phyloP scores from a whole-genome alignment of 1,140 invertebrate genomes.

The Anoplophora glabripennis region DNA sequence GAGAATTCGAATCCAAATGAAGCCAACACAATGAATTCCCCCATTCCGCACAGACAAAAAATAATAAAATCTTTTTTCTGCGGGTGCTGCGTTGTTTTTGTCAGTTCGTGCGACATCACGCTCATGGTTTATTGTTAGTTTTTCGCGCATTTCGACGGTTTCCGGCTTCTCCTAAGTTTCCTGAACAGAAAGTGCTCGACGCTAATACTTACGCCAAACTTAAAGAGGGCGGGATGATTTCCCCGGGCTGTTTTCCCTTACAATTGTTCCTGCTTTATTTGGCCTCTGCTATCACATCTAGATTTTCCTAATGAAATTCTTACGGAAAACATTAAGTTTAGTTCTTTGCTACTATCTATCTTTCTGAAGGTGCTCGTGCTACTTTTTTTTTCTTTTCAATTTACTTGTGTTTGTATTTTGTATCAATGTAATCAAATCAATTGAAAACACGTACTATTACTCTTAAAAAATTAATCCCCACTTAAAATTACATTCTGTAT shows the following conservation, averaged over 20 bases:
- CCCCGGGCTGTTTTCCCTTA: not conserved
- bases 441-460: no score
- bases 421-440: no score
- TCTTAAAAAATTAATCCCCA: no score
- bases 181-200: conserved; percentile 17
- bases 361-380: no score
- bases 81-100: conserved; percentile 15
- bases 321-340: no score
- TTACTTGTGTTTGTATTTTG: no score
- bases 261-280: conserved; percentile 7
- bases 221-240: not conserved
- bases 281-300: not conserved
- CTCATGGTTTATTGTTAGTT: conserved; percentile 28
- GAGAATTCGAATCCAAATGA: conserved; percentile 19
- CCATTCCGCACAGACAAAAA: conserved; percentile 9
- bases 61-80: conserved; percentile 22
- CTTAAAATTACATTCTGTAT: no score
- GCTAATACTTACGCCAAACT: conserved; percentile 20
- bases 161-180: conserved; percentile 23
- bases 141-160: conserved; percentile 25
- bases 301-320: no score
- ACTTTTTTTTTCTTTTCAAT: no score
- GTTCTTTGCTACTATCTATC: no score
- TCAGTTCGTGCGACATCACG: conserved; percentile 17
- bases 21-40: conserved; percentile 22